Percentiles rank a stretch among this genome's conserved stretches.
phyloP scores from a whole-genome alignment of 2,797 vertebrate genomes.

The Sebastes matsubarae region DNA sequence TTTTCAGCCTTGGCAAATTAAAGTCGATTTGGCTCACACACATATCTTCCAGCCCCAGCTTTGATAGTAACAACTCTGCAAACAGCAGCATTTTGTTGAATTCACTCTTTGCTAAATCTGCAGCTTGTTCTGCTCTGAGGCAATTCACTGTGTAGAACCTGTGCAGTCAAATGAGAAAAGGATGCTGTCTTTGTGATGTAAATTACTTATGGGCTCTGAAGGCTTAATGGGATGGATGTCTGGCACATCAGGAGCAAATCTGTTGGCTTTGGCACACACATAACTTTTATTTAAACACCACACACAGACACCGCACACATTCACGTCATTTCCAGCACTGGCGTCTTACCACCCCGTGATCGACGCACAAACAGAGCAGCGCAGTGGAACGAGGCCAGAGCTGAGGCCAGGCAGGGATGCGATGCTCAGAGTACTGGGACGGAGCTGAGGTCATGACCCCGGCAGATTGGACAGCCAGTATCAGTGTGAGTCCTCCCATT shows the following conservation, averaged over 20 bases:
- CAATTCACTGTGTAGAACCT: constrained; percentile 40
- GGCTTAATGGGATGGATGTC: constrained; percentile 63
- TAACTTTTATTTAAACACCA: constrained; percentile 41
- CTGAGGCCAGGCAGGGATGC: constrained; percentile 24
- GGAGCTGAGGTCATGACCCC: constrained; percentile 49
- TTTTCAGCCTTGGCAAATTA: constrained; percentile 37
- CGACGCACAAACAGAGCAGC: background rate
- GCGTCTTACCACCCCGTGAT: background rate
- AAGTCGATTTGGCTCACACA: constrained; percentile 29
- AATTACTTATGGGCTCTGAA: constrained; percentile 62
- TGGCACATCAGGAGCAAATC: constrained; percentile 68
- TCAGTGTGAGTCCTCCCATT: constrained; percentile 16
- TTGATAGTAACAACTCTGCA: constrained; percentile 46
- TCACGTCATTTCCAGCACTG: background rate
- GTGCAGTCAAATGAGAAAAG: constrained; percentile 34
- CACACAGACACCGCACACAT: constrained; percentile 40
- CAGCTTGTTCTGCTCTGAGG: constrained; percentile 30
- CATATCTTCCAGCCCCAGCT: constrained; percentile 15
- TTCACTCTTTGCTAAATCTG: constrained; percentile 15
- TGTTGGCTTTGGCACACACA: constrained; percentile 58
- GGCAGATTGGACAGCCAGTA: constrained; percentile 41
- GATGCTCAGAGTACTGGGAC: constrained; percentile 24
- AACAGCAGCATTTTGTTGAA: constrained; percentile 40
- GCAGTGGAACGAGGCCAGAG: constrained; percentile 35
- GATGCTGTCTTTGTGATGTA: constrained; percentile 70